Conservation (phyloP, 2,113 vertebrate species). For the Tonatia bakeri region DNA sequence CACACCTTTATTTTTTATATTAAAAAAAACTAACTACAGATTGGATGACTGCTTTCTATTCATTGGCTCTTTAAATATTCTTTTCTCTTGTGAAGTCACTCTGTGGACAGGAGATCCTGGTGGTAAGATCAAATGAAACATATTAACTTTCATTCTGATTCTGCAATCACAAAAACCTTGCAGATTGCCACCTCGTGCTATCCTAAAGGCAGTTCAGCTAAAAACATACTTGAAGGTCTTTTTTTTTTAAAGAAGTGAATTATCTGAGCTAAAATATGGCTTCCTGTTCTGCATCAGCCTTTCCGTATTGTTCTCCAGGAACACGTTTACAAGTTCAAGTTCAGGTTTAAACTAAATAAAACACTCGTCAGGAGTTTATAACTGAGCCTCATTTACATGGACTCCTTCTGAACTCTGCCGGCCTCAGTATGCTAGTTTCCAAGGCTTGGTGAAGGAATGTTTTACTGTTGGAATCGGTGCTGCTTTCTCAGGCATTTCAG, state of each 20-base stretch:
- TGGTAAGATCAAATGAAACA: not conserved
- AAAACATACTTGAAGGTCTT: not conserved
- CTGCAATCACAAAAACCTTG: not conserved
- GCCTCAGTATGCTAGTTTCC: constrained; percentile 79
- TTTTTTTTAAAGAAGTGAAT: constrained; percentile 20
- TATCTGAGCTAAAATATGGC: constrained; percentile 9
- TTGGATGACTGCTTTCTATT: fast-evolving
- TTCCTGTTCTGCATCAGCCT: constrained; percentile 44
- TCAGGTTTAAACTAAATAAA: constrained; percentile 82
- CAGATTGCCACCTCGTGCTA: not conserved
- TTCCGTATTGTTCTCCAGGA: constrained; percentile 54
- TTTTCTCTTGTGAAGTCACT: not conserved
- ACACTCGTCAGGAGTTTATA: constrained; percentile 78
- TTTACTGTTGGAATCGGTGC: constrained; percentile 79
- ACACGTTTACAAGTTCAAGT: constrained; percentile 80
- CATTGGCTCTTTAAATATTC: not conserved
- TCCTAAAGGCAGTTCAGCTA: not conserved
- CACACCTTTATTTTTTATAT: not conserved
- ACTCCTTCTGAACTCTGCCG: constrained; percentile 79
- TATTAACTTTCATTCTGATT: not conserved
- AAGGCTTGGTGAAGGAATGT: constrained; percentile 82
- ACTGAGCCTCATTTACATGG: constrained; percentile 81
- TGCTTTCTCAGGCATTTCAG: constrained; percentile 82
- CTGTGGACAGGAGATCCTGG: not conserved
- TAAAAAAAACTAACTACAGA: not conserved